These are phyloP conservation scores for Argya squamiceps DNA, from an alignment of 2,797 vertebrate species.

Conservation along the genomic window DNA sequence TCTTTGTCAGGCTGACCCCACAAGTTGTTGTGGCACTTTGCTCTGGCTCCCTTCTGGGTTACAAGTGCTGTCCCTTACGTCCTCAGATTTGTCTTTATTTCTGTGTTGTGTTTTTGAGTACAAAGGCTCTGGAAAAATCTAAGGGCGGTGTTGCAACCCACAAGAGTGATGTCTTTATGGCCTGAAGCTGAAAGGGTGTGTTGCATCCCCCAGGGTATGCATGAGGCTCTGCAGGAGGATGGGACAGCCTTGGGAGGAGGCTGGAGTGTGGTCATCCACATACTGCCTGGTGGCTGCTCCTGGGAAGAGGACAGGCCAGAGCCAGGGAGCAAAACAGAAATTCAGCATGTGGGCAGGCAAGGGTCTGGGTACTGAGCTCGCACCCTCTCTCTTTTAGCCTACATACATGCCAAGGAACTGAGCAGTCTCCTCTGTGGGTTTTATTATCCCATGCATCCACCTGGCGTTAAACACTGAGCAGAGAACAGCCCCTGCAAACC, in stretches of 20 bases:
- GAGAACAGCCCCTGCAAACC: neutral
- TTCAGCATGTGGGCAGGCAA: neutral
- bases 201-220: neutral
- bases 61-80: neutral
- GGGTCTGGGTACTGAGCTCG: rapidly evolving
- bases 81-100: neutral
- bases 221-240: neutral
- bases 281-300: neutral
- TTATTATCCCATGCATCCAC: neutral
- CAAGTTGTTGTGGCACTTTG: neutral
- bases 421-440: neutral
- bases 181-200: neutral
- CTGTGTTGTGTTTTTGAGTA: neutral
- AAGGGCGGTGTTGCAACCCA: neutral
- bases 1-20: neutral
- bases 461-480: neutral
- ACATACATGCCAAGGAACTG: neutral
- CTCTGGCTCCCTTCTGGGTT: neutral
- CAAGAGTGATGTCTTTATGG: neutral
- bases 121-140: neutral
- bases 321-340: neutral
- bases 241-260: neutral
- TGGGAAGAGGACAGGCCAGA: neutral
- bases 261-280: neutral
- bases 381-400: neutral